Conservation (phyloP, 2,888 invertebrate species). For the Polydesmus complanatus region DNA sequence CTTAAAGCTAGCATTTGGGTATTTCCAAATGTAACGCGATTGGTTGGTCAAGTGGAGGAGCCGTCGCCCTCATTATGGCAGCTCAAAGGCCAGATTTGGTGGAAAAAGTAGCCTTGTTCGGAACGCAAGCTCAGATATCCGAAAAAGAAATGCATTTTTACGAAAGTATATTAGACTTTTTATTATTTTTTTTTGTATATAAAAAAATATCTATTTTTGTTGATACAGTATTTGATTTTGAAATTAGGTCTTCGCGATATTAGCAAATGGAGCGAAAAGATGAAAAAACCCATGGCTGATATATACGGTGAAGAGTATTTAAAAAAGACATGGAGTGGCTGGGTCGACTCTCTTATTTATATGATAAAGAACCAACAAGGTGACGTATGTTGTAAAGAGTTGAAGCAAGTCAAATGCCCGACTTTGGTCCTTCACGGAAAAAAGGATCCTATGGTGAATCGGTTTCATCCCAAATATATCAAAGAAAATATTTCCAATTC, state of each 20-base stretch:
- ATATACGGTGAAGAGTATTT: slow-evolving; percentile 61
- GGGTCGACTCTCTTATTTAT: slow-evolving; percentile 50
- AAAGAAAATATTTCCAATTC: slow-evolving; percentile 49
- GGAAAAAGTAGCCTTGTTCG: slow-evolving; percentile 61
- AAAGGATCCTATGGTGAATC: slow-evolving; percentile 62
- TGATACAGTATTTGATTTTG: background rate
- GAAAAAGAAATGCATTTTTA: slow-evolving; percentile 50
- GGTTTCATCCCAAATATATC: slow-evolving; percentile 58
- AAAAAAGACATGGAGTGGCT: slow-evolving; percentile 51
- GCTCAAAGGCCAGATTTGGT: slow-evolving; percentile 51
- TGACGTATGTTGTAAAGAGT: slow-evolving; percentile 51
- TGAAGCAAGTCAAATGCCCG: slow-evolving; percentile 53
- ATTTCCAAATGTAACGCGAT: slow-evolving; percentile 56
- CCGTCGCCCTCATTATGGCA: slow-evolving; percentile 59
- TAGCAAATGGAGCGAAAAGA: slow-evolving; percentile 60
- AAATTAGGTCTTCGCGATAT: slow-evolving; percentile 46
- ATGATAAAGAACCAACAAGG: slow-evolving; percentile 47
- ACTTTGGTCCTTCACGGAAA: slow-evolving; percentile 70
- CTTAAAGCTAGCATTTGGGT: slow-evolving; percentile 50
- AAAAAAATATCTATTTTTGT: too few species aligned
- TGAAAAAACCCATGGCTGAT: slow-evolving; percentile 55
- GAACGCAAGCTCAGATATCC: slow-evolving; percentile 57
- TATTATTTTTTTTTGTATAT: background rate
- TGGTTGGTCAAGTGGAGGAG: slow-evolving; percentile 86
- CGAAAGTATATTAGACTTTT: slow-evolving; percentile 42